A percentile compares a stretch with the other conserved stretches of the same genome.
Conservation (phyloP, 2,113 vertebrate species). For the Heterocephalus glaber region DNA sequence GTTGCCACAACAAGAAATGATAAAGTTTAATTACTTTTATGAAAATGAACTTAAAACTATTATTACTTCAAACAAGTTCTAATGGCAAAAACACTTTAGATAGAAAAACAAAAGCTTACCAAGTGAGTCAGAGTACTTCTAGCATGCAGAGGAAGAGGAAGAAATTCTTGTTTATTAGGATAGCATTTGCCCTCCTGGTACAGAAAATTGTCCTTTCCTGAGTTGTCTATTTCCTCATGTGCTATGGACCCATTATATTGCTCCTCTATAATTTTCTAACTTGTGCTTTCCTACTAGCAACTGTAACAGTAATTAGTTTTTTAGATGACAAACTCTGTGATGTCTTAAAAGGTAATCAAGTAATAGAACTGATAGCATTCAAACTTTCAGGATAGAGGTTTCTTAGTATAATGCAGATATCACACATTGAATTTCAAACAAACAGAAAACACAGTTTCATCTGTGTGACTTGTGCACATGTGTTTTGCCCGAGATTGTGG, state of each 20-base stretch:
- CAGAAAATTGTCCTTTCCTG: constrained; percentile 66
- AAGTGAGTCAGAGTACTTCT: constrained; percentile 54
- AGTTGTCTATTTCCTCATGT: constrained; percentile 76
- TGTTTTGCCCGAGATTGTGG: neutral
- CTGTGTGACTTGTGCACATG: neutral
- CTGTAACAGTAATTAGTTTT: constrained; percentile 70
- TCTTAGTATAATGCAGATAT: constrained; percentile 67
- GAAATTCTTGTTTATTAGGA: constrained; percentile 76
- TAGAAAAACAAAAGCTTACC: constrained; percentile 57
- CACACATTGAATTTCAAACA: constrained; percentile 63
- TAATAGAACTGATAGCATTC: constrained; percentile 70
- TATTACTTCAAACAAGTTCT: constrained; percentile 63
- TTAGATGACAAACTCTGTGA: constrained; percentile 70
- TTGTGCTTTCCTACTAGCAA: constrained; percentile 68
- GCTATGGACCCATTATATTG: constrained; percentile 46
- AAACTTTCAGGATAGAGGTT: constrained; percentile 57
- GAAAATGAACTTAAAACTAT: constrained; percentile 78
- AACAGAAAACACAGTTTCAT: neutral
- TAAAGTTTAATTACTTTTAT: constrained; percentile 82
- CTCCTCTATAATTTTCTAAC: constrained; percentile 66
- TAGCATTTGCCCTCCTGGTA: constrained; percentile 67
- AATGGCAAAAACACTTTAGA: constrained; percentile 72
- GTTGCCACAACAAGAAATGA: constrained; percentile 70
- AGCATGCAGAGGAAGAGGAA: constrained; percentile 58
- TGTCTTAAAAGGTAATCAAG: constrained; percentile 70